Percentiles rank a stretch among this genome's conserved stretches.
Conservation (phyloP, 2,113 vertebrate genomes). For the Sminthopsis crassicaudata region DNA sequence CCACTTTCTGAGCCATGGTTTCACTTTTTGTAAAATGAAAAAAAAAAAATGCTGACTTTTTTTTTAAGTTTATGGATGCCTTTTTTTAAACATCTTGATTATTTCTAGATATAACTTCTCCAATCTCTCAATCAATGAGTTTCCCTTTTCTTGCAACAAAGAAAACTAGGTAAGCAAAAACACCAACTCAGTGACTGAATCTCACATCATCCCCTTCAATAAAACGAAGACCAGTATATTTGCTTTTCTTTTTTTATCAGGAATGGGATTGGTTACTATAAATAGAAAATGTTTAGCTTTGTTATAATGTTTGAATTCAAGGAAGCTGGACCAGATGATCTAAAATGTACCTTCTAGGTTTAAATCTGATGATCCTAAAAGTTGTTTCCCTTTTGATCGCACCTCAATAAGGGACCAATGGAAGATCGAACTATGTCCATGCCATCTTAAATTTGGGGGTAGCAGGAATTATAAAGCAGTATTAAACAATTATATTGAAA, state of each 20-base stretch:
- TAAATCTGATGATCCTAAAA: background rate
- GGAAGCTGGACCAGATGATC: background rate
- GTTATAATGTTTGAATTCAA: background rate
- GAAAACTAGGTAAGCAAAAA: background rate
- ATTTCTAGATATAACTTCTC: background rate
- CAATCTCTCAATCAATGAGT: background rate
- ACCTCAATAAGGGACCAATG: background rate
- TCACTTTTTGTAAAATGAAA: background rate
- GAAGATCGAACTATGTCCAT: background rate
- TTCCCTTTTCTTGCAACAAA: background rate
- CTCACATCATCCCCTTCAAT: background rate
- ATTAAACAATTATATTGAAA: background rate
- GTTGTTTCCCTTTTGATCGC: accelerated
- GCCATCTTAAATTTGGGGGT: background rate
- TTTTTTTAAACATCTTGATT: background rate
- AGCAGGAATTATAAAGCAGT: background rate
- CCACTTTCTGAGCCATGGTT: background rate
- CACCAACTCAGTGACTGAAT: background rate
- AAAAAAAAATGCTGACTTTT: background rate
- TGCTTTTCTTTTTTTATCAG: background rate
- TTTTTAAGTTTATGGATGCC: background rate
- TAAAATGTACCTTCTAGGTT: background rate
- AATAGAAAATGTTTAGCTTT: background rate
- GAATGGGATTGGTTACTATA: background rate
- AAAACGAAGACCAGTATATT: background rate